Evolutionary conservation across 2,888 invertebrate genomes (phyloP).

Genomic region (Dromius quadrimaculatus): DNA sequence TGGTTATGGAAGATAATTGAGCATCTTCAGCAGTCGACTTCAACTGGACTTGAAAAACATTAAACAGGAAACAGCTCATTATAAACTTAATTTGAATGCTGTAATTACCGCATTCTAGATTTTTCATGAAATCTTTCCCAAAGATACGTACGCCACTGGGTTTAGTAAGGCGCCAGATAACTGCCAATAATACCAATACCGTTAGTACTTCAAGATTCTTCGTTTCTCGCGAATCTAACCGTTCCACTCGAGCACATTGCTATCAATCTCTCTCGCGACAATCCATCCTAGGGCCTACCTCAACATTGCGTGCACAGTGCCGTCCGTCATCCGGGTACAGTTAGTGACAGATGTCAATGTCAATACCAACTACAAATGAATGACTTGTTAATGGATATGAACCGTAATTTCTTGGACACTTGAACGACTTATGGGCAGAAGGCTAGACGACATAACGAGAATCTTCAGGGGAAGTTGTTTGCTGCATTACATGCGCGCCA

Average conservation of each 20-base stretch:
- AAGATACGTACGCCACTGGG: neutral
- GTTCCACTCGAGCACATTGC: slow-evolving; percentile 19
- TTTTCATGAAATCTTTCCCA: no score
- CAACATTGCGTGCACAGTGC: slow-evolving; percentile 28
- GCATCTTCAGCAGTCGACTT: no score
- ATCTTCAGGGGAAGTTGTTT: no score
- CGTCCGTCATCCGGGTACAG: slow-evolving; percentile 21
- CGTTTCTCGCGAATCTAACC: slow-evolving; percentile 38
- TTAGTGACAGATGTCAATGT: slow-evolving; percentile 27
- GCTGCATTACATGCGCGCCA: no score
- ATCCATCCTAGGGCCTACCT: slow-evolving; percentile 22
- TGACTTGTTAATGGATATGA: neutral
- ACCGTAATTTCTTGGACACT: slow-evolving; percentile 7
- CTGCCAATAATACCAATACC: neutral
- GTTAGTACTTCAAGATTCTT: slow-evolving; percentile 27
- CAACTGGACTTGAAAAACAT: no score
- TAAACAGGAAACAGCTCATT: no score
- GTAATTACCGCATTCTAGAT: no score
- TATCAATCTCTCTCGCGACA: slow-evolving; percentile 17
- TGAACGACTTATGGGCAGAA: neutral
- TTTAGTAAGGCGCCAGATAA: neutral
- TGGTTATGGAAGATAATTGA: slow-evolving; percentile 32
- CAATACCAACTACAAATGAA: slow-evolving; percentile 1
- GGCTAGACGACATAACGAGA: no score
- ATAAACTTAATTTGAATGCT: no score